These are phyloP conservation scores for Ahaetulla prasina DNA, from an alignment of 2,113 vertebrate genomes.

Conservation along the genomic window DNA sequence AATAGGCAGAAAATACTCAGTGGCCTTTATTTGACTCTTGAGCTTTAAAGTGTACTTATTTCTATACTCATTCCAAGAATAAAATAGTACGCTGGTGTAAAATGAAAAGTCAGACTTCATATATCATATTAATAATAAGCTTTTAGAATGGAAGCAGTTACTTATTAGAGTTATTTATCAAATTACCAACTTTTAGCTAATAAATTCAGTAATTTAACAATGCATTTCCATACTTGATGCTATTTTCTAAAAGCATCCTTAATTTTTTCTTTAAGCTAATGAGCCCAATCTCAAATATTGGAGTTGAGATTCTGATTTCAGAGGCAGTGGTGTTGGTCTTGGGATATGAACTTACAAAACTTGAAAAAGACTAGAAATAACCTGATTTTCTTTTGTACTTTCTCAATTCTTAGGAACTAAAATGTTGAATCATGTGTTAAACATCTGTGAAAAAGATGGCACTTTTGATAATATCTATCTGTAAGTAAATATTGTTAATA, in stretches of 20 bases:
- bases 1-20: neutral
- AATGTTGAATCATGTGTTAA: conserved; percentile 99
- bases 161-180: neutral
- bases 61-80: neutral
- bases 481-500: conserved; percentile 88
- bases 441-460: conserved; percentile 99
- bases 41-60: neutral
- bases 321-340: neutral
- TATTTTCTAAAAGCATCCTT: neutral
- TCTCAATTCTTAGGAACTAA: conserved; percentile 84
- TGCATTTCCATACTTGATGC: neutral
- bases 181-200: neutral
- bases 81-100: neutral
- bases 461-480: conserved; percentile 99
- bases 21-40: neutral
- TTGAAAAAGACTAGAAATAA: neutral
- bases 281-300: neutral
- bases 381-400: conserved; percentile 24
- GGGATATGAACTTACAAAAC: neutral
- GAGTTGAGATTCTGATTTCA: neutral
- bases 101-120: neutral
- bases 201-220: neutral
- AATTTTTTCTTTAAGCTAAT: neutral
- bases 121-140: neutral
- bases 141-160: neutral